Evolutionary conservation across 2,888 invertebrate genomes (phyloP), one percentile per base, ranked within the genome.

Genomic region (Tachina grossa): DNA sequence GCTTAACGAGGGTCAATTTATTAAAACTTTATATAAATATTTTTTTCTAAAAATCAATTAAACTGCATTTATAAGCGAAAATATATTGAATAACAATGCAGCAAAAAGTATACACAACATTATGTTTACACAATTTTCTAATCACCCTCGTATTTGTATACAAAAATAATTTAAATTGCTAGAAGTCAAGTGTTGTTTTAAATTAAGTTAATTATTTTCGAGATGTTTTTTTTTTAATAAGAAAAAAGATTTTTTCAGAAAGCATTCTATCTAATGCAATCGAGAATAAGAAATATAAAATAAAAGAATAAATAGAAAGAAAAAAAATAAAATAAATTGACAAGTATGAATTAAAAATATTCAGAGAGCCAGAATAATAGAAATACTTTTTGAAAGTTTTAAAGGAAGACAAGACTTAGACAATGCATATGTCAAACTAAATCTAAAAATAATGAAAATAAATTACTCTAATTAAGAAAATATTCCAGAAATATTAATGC

Each of bases 181-280:
- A 53, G n/a, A 4, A 31, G 6, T 39, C 16, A 11, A 66, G 66
- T 41, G 45, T 47, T 43, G 45, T 14, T 14, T 45, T 55, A 14
- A 22, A 57, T 57, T 43, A 22, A 45, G 45, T 57, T 71, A 45
- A 57, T 45, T 57, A 45, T 31, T 57, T 45, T n/a, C n/a, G 22
- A 55, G 10, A 14, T 43, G 45, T 53, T 45, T 31, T 3, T 5
- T 53, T 45, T 31, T 3, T 5, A 43, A 55, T 55, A 41, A 55
- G 9, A 19, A 22, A 14, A 16, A 41, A 68, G 16, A 22, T 22
- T 22, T 22, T 45, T 45, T 13, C 47, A n/a, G 39, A 8, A 39
- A 16, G 41, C 39, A 51, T 16, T 31, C 31, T 31, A 31, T 49
- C 9, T 14, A 3, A n/a, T 14, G 9, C 31, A 65, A 31, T 31